Percentiles rank a stretch among this genome's conserved stretches.
Evolutionary conservation across 2,888 invertebrate genomes (phyloP).

Genomic region (Tipula vernalis): DNA sequence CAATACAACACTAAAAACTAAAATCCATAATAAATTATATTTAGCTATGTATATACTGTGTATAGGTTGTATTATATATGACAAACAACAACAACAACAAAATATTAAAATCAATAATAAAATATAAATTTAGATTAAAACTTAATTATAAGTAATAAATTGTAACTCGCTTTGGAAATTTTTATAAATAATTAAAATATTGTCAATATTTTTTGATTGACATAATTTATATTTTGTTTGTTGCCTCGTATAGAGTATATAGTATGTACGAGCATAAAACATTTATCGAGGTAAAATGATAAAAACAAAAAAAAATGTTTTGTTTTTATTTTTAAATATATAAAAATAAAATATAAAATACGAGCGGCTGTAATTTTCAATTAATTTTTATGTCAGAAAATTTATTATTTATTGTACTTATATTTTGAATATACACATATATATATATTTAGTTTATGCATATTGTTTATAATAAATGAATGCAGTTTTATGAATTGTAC

Average conservation of each 20-base stretch:
- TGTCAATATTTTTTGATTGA: neutral
- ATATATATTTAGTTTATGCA: neutral
- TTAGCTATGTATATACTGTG: too few species aligned
- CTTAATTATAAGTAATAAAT: neutral
- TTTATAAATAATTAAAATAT: slow-evolving; percentile 4
- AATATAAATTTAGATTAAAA: neutral
- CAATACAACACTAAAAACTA: neutral
- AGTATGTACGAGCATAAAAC: neutral
- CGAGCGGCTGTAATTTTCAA: neutral
- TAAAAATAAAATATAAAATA: neutral
- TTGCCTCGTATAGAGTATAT: neutral
- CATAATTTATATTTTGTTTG: neutral
- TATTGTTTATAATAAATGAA: neutral
- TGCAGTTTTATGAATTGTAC: neutral
- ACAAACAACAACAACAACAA: neutral
- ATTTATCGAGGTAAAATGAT: neutral
- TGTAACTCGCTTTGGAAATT: neutral
- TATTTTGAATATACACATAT: neutral
- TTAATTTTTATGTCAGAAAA: slow-evolving; percentile 4
- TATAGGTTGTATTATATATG: neutral
- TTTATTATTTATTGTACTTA: neutral
- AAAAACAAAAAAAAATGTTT: neutral
- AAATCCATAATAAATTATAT: neutral
- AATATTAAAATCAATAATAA: neutral
- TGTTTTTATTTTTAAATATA: neutral